Base-by-base conservation (phyloP, 1,140 invertebrate species). In the Laodelphax striatellus region DNA sequence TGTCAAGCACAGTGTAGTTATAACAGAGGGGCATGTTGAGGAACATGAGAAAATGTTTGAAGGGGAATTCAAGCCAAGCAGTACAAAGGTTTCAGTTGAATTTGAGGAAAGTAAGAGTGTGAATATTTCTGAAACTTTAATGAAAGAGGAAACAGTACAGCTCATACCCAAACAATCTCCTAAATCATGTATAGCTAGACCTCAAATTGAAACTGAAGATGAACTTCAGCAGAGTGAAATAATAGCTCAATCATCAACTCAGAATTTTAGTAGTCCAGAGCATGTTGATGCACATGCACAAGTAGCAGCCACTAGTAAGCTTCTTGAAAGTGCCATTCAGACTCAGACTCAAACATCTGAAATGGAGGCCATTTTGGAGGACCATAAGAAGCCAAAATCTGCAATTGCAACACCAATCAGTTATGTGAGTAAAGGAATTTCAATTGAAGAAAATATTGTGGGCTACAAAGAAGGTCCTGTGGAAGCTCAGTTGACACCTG, bases 31-130 rank as follows among this genome's bases (percentile, higher is more conserved):
- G 42, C 68, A 74, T 9, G 58, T 66, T 24, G 68, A 72, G 31
- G 77, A 80, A 64, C 70, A 65, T 56, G 77, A 79, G 66, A 64
- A 67, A 52, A 28, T 63, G 10, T 75, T 76, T 59, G 63, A 68
- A 53, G 67, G 60, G 11, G 70, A 70, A 55, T 71, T 73, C 42
- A 68, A 68, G 62, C 68, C 71, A 9, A 56, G 64, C 10, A 58
- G 64, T 5, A 67, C 70, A 50, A 69, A 64, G 8, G 68, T 69
- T 43, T 62, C 66, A 6, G 57, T 72, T 11, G 64, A 69, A 13
- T 57, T 75, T n/a, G 74, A 76, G 63, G 69, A 74, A 53, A 69
- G 66, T 5, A 72, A 72, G 55, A 64, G 64, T 6, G 68, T 74
- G 1, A 69, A 58, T 31, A 62, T 70, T 19, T 58, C 64, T 9